These are phyloP conservation scores for Pangasius djambal DNA, from an alignment of 2,797 vertebrate genomes.

Conservation along the genomic window DNA sequence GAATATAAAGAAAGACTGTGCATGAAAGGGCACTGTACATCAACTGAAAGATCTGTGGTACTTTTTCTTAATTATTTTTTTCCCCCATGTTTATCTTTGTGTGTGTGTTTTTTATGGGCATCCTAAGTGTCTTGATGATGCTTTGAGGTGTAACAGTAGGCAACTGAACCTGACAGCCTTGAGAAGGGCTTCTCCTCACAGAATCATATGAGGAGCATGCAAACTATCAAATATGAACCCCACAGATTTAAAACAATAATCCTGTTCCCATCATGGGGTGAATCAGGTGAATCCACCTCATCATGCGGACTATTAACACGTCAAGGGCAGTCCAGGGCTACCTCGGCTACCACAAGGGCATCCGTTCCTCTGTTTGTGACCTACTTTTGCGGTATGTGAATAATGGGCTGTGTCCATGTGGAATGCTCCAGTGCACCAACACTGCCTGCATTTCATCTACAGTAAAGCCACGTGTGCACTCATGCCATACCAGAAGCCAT, in stretches of 20 bases:
- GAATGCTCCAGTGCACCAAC: slow-evolving; percentile 25
- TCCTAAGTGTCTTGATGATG: not conserved
- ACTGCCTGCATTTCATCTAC: slow-evolving; percentile 47
- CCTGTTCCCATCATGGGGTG: not conserved
- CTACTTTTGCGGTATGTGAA: slow-evolving; percentile 37
- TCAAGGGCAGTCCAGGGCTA: not conserved
- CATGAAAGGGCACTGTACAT: not conserved
- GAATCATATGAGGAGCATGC: not conserved
- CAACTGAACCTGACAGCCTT: slow-evolving; percentile 15
- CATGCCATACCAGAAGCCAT: slow-evolving; percentile 16
- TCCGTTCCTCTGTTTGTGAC: slow-evolving; percentile 31
- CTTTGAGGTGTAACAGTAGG: not conserved
- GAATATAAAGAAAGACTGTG: slow-evolving; percentile 1
- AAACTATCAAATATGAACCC: not conserved
- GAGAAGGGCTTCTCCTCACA: not conserved
- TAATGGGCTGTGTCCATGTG: slow-evolving; percentile 17
- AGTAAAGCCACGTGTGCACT: slow-evolving; percentile 14
- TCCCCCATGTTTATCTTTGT: not conserved
- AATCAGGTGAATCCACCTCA: not conserved
- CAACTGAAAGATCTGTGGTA: not conserved
- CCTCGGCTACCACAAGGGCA: not conserved
- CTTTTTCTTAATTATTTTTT: not conserved
- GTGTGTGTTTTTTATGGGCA: not conserved
- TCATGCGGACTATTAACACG: not conserved
- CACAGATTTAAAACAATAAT: not conserved